These are phyloP conservation scores for Acronicta psi DNA, from an alignment of 2,888 invertebrate species.

Conservation along the genomic window DNA sequence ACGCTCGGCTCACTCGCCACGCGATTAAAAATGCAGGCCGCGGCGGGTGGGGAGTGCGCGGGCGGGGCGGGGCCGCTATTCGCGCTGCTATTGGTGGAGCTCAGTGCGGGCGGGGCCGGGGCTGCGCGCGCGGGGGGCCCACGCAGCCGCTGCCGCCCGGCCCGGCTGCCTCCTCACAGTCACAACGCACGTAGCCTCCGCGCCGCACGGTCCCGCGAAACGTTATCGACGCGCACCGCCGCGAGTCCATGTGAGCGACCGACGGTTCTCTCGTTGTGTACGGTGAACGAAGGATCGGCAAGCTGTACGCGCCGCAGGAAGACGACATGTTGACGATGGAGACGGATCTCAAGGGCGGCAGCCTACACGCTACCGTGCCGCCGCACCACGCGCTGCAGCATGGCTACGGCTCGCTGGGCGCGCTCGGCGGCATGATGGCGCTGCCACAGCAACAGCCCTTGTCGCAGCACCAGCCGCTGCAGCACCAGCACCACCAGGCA, in stretches of 20 bases:
- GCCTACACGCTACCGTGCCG: slow-evolving; percentile 95
- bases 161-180: slow-evolving; percentile 81
- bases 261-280: slow-evolving; percentile 85
- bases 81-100: slow-evolving; percentile 60
- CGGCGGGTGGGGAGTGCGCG: slow-evolving; percentile 80
- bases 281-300: slow-evolving; percentile 89
- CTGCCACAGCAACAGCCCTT: slow-evolving; percentile 91
- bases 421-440: slow-evolving; percentile 91
- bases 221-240: slow-evolving; percentile 78
- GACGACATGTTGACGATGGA: slow-evolving; percentile 97
- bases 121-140: slow-evolving; percentile 69
- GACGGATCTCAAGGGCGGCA: slow-evolving; percentile 96
- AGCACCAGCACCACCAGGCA: slow-evolving; percentile 87
- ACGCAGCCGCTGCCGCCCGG: slow-evolving; percentile 77
- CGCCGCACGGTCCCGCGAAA: slow-evolving; percentile 84
- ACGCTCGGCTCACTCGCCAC: slow-evolving; percentile 82
- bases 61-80: slow-evolving; percentile 75
- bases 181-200: slow-evolving; percentile 87
- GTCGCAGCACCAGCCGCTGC: slow-evolving; percentile 90
- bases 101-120: slow-evolving; percentile 64
- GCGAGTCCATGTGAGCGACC: slow-evolving; percentile 88
- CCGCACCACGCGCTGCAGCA: slow-evolving; percentile 93
- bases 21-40: slow-evolving; percentile 87
- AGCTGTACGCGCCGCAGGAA: slow-evolving; percentile 95
- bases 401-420: slow-evolving; percentile 93